A percentile compares a stretch with the other conserved stretches of the same genome.
phyloP scores from a whole-genome alignment of 2,113 vertebrate genomes.

The Probosciger aterrimus region DNA sequence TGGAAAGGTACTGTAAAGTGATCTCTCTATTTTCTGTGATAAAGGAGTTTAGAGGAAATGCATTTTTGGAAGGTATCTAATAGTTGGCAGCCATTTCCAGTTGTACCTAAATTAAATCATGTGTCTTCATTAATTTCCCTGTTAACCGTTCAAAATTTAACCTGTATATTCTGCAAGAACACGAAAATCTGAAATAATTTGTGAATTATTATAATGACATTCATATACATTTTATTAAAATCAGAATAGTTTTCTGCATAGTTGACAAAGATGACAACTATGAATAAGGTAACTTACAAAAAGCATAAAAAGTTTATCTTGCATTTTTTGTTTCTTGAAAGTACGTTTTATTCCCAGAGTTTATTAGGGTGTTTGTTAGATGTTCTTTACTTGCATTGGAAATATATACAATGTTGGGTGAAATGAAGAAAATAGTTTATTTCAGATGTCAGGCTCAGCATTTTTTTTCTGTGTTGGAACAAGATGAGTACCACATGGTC shows the following conservation, averaged over 20 bases:
- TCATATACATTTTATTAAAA: background rate
- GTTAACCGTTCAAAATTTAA: background rate
- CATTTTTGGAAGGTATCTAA: slow-evolving; percentile 14
- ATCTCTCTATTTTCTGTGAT: slow-evolving; percentile 50
- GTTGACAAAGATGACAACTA: background rate
- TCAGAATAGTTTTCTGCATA: background rate
- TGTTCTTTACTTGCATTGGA: background rate
- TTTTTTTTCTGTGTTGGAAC: background rate
- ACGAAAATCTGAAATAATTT: background rate
- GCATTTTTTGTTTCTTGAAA: background rate
- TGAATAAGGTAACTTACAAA: background rate
- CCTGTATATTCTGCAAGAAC: background rate
- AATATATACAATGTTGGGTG: background rate
- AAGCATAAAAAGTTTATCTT: background rate
- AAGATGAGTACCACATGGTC: background rate
- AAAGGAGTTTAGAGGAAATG: slow-evolving; percentile 27
- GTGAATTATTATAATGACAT: background rate
- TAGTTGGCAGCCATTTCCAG: slow-evolving; percentile 2
- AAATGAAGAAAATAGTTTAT: background rate
- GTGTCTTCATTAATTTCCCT: background rate
- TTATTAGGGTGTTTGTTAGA: background rate
- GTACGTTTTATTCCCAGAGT: background rate
- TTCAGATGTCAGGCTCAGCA: background rate
- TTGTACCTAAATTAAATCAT: slow-evolving; percentile 29
- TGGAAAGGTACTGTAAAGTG: slow-evolving; percentile 10